Evolutionary conservation across 2,113 vertebrate species (phyloP).

Genomic region (Anser cygnoides): DNA sequence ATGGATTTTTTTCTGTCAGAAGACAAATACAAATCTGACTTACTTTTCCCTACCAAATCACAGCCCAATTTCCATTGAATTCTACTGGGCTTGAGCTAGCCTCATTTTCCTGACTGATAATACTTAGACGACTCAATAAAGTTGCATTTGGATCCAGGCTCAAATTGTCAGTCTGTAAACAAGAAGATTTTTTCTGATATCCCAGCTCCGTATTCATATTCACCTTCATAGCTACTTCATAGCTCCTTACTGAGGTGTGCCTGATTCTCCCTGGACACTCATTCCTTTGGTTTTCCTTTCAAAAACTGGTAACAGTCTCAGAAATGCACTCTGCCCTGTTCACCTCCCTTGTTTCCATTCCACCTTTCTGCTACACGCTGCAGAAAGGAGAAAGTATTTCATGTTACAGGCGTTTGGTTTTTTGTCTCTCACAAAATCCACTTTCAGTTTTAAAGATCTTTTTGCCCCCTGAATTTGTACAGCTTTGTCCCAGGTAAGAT

Average conservation of each 20-base stretch:
- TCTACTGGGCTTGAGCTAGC: not conserved
- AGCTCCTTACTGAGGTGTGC: not conserved
- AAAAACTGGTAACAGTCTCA: not conserved
- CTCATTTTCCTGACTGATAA: not conserved
- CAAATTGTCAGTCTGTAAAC: not conserved
- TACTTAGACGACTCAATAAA: not conserved
- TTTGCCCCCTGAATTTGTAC: slow-evolving; percentile 50
- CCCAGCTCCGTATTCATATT: not conserved
- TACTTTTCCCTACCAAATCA: not conserved
- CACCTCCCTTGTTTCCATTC: slow-evolving; percentile 10
- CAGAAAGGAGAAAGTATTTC: not conserved
- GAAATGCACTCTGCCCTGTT: slow-evolving; percentile 45
- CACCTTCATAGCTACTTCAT: not conserved
- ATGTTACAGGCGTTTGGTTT: slow-evolving; percentile 29
- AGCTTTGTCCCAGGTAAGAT: not conserved
- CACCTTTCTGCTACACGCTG: not conserved
- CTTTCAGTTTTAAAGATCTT: slow-evolving; percentile 46
- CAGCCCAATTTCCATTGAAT: not conserved
- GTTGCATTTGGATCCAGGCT: not conserved
- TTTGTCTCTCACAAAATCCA: slow-evolving; percentile 41
- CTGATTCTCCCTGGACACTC: not conserved
- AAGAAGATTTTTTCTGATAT: not conserved
- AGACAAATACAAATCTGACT: not conserved
- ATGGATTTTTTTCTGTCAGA: not conserved
- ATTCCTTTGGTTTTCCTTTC: slow-evolving; percentile 41